These are phyloP conservation scores for Caenorhabditis becei DNA, from an alignment of 2,888 invertebrate species.

Conservation along the genomic window DNA sequence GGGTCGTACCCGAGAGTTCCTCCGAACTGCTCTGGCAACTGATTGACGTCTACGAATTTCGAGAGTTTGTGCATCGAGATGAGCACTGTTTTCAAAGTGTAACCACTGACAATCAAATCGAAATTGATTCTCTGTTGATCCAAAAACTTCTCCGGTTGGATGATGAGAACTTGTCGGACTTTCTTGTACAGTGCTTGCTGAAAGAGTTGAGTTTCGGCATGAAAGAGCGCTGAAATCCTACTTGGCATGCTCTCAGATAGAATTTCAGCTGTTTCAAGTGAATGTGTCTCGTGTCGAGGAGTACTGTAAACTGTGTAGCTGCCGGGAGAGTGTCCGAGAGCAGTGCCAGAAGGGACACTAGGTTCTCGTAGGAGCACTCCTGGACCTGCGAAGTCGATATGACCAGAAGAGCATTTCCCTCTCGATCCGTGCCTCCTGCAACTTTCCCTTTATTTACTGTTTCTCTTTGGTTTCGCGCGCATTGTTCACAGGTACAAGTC, in stretches of 20 bases:
- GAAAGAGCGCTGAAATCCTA: no score
- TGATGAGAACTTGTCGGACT: constrained; percentile 84
- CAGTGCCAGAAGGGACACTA: constrained; percentile 69
- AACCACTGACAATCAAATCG: constrained; percentile 77
- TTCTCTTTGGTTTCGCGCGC: constrained; percentile 5
- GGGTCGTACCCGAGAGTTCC: constrained; percentile 88
- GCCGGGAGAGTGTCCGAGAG: constrained; percentile 50
- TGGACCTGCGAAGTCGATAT: constrained; percentile 48
- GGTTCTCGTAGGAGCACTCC: constrained; percentile 67
- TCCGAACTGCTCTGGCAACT: constrained; percentile 88
- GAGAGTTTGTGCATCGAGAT: constrained; percentile 87
- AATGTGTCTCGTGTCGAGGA: constrained; percentile 75
- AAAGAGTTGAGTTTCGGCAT: no score
- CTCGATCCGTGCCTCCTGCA: constrained; percentile 62
- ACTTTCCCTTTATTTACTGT: constrained; percentile 11
- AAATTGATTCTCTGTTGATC: constrained; percentile 86
- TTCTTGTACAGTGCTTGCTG: constrained; percentile 76
- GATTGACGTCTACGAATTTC: constrained; percentile 86
- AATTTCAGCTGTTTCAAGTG: constrained; percentile 73
- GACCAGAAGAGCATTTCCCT: constrained; percentile 55
- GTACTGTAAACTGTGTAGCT: constrained; percentile 70
- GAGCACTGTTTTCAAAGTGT: constrained; percentile 85
- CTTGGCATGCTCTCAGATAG: constrained; percentile 75
- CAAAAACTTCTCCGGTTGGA: constrained; percentile 88
- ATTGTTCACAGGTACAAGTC: background rate